Conservation (phyloP, 2,888 invertebrate genomes). For the Suillia variegata region DNA sequence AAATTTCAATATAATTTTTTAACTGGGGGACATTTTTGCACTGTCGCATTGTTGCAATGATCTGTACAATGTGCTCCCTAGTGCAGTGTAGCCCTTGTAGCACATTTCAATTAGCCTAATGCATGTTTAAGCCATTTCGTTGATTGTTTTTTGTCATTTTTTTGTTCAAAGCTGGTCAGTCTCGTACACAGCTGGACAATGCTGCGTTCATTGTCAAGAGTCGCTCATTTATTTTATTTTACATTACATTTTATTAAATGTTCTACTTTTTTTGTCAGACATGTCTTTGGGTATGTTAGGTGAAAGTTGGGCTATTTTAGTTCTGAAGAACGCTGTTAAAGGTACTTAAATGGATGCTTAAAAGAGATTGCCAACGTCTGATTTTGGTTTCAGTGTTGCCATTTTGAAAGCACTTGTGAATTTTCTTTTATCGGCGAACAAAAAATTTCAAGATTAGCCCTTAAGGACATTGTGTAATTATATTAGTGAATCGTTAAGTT, state of each 20-base stretch:
- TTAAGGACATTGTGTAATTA: constrained; percentile 51
- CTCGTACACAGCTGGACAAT: not conserved
- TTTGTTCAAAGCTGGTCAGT: not conserved
- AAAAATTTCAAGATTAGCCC: constrained; percentile 34
- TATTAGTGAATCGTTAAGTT: constrained; percentile 32
- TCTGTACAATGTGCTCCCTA: not conserved
- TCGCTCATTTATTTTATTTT: constrained; percentile 5
- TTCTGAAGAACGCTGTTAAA: no score
- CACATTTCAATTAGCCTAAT: constrained; percentile 58
- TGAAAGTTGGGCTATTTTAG: no score
- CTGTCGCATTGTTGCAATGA: no score
- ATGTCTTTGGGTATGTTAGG: no score
- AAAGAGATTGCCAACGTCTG: not conserved
- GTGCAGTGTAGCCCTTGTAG: constrained; percentile 14
- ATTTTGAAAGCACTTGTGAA: constrained; percentile 30
- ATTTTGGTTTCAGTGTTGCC: not conserved
- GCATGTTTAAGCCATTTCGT: constrained; percentile 53
- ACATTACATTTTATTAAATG: not conserved
- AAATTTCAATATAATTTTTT: no score
- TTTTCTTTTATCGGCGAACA: not conserved
- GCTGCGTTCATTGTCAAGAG: constrained; percentile 30
- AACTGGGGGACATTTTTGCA: no score
- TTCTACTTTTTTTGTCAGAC: no score
- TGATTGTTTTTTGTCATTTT: constrained; percentile 40
- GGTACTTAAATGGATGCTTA: constrained; percentile 6